Conservation (phyloP, 2,888 invertebrate species). For the Muscina levida region DNA sequence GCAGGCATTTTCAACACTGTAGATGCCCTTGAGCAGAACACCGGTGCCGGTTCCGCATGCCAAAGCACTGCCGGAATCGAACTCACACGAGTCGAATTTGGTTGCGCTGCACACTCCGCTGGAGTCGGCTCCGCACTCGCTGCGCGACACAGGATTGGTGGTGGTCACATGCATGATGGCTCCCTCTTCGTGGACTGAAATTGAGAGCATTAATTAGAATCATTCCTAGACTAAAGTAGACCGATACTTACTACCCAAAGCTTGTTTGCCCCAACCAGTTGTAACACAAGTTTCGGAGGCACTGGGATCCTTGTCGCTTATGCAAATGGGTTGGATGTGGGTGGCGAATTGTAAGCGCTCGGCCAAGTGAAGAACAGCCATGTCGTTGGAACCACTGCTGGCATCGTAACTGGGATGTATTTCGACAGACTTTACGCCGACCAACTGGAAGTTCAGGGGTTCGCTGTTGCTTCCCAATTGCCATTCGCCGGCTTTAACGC, state of each 20-base stretch:
- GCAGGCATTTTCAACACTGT: constrained; percentile 87
- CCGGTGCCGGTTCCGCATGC: constrained; percentile 88
- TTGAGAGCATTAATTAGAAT: constrained; percentile 3
- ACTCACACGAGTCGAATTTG: constrained; percentile 88
- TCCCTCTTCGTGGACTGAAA: constrained; percentile 86
- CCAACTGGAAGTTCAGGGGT: constrained; percentile 89
- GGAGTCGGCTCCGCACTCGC: constrained; percentile 74
- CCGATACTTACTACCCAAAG: constrained; percentile 85
- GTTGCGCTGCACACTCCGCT: constrained; percentile 84
- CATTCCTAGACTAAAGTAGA: not conserved
- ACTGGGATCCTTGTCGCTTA: constrained; percentile 83
- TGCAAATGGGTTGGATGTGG: constrained; percentile 88
- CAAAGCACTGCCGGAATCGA: constrained; percentile 89
- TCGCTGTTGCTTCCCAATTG: constrained; percentile 90
- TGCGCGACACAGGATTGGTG: constrained; percentile 84
- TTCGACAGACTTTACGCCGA: constrained; percentile 85
- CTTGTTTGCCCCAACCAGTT: constrained; percentile 91
- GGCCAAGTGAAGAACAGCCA: constrained; percentile 86
- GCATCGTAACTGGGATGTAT: constrained; percentile 86
- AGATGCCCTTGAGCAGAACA: constrained; percentile 86
- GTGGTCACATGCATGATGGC: constrained; percentile 88
- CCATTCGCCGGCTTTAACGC: constrained; percentile 92
- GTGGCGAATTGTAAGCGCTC: constrained; percentile 84
- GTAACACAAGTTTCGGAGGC: constrained; percentile 85
- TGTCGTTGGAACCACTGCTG: constrained; percentile 84